Evolutionary conservation across 2,797 vertebrate species (phyloP).

Genomic region (Myotis findleyi): DNA sequence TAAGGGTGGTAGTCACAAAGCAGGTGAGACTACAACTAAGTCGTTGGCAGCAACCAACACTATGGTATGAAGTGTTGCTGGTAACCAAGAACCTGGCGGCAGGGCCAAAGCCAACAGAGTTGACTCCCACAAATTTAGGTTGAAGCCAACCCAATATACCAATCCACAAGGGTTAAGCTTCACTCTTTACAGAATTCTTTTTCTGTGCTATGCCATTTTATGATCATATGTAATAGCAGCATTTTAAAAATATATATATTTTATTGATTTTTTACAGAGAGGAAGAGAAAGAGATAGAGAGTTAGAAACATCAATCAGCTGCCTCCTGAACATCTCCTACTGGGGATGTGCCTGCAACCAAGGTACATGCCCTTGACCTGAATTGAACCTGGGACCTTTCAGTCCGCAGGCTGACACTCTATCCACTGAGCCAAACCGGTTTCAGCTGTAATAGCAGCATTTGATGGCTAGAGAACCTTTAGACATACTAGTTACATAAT

Average conservation of each 20-base stretch:
- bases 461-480: conserved; percentile 47
- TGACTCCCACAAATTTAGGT: background rate
- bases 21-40: background rate
- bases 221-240: background rate
- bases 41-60: background rate
- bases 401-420: too few relatives aligned
- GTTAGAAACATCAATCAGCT: too few relatives aligned
- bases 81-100: background rate
- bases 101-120: background rate
- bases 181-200: background rate
- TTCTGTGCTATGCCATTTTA: background rate
- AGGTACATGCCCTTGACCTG: too few relatives aligned
- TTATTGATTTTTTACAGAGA: too few relatives aligned
- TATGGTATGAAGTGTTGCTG: too few relatives aligned
- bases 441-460: background rate
- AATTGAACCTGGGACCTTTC: too few relatives aligned
- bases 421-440: too few relatives aligned
- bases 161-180: background rate
- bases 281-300: too few relatives aligned
- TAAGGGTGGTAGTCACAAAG: background rate
- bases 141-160: background rate
- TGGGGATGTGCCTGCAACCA: too few relatives aligned
- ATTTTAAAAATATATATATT: background rate
- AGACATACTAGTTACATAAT: background rate
- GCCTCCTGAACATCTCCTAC: too few relatives aligned